Evolutionary conservation across 2,113 vertebrate species (phyloP), one percentile per base, ranked within the genome.

Genomic region (Xenus cinereus): DNA sequence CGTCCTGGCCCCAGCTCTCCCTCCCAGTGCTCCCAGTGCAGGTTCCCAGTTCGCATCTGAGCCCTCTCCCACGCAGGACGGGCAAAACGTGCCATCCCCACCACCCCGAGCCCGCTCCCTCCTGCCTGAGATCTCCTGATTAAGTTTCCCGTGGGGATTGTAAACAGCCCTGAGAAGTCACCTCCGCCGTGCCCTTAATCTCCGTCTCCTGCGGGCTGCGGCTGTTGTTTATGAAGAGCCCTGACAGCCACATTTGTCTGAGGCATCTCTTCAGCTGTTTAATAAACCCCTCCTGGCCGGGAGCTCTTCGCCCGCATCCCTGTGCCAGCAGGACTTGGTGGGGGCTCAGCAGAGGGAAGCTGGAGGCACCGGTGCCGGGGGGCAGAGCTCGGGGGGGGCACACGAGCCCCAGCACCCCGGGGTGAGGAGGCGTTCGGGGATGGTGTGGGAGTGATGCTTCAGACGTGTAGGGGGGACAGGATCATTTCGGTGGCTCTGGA

Each of bases 51-150:
- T 66, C 26, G 37, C 20, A 27, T 24, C 53, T 6, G 1, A 33
- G 8, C 24, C 59, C 54, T 56, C n/a, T 83, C 72, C 87, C 64
- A 45, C 7, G 2, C 30, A 21, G 37, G 11, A 57, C 20, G 12
- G 64, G 48, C n/a, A 11, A 48, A 80, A 50, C 2, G 1, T 7
- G 1, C 62, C 0, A 0, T 24, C 15, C 78, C 39, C 73, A 15
- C 12, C 39, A 3, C 74, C 63, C 76, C 0, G 3, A 72, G 33
- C 89, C 84, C 0, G 4, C 75, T 73, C 53, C 46, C 48, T 67
- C 46, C 59, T 16, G 46, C 39, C 51, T 0, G 4, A 53, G 48
- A 87, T 59, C 69, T 50, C 26, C 24, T n/a, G 79, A 50, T 67
- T 39, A 46, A 69, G 71, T 60, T 64, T 74, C 45, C 67, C 16